phyloP scores from a whole-genome alignment of 2,888 invertebrate genomes.

The Nebria brevicollis region DNA sequence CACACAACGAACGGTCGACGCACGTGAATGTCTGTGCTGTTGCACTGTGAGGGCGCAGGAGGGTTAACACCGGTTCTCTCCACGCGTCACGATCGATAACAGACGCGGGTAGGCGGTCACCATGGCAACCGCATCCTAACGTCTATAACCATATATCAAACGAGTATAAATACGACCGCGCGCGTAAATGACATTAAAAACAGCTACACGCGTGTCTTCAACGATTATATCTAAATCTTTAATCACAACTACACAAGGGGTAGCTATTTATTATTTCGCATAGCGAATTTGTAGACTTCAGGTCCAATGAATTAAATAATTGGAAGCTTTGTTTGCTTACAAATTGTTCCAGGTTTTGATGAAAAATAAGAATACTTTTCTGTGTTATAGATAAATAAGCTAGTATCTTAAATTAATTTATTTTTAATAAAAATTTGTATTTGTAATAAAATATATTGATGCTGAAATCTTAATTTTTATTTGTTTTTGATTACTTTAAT shows the following conservation, averaged over 20 bases:
- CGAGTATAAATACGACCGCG: constrained; percentile 4
- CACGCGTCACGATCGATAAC: constrained; percentile 52
- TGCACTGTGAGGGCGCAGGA: constrained; percentile 2
- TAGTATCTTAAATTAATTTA: too few relatives aligned
- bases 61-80: background rate
- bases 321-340: too few relatives aligned
- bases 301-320: too few relatives aligned
- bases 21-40: constrained; percentile 20
- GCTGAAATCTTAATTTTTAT: too few relatives aligned
- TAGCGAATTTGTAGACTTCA: too few relatives aligned
- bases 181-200: background rate
- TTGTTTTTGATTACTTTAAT: too few relatives aligned
- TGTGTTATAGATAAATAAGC: too few relatives aligned
- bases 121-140: constrained; percentile 53
- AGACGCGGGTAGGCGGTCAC: constrained; percentile 54
- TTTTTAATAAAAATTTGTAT: too few relatives aligned
- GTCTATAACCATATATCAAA: constrained; percentile 17
- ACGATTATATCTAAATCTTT: constrained; percentile 43
- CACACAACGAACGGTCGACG: background rate
- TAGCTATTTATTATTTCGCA: too few relatives aligned
- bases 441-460: too few relatives aligned
- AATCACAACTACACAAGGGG: background rate
- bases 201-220: constrained; percentile 41
- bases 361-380: too few relatives aligned
- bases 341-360: too few relatives aligned